These are phyloP conservation scores for Drosophila biarmipes DNA, from an alignment of 1,140 invertebrate genomes.

Conservation along the genomic window DNA sequence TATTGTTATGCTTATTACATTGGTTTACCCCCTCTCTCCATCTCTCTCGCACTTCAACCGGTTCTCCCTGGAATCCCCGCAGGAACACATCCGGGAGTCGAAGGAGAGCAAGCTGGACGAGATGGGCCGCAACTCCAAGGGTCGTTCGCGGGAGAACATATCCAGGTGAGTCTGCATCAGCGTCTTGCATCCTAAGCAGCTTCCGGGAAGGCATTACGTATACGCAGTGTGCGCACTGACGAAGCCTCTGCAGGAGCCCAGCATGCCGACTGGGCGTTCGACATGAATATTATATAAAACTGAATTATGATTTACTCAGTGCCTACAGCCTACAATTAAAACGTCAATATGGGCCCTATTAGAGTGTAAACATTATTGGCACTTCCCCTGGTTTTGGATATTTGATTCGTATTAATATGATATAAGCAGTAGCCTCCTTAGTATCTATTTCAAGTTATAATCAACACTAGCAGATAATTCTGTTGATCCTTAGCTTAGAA, in stretches of 20 bases:
- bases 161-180: slow-evolving; percentile 67
- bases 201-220: slow-evolving; percentile 5
- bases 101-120: slow-evolving; percentile 90
- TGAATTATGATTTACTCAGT: no score
- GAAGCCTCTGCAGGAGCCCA: neutral
- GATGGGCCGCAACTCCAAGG: slow-evolving; percentile 86
- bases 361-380: no score
- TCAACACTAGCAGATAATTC: no score
- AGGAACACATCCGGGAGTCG: slow-evolving; percentile 93
- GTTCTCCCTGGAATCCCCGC: slow-evolving; percentile 33
- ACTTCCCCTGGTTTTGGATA: no score
- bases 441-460: no score
- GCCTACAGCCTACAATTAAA: no score
- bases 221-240: slow-evolving; percentile 19
- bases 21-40: neutral
- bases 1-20: slow-evolving; percentile 68
- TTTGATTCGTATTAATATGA: no score
- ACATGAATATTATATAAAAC: no score
- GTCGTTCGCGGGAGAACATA: slow-evolving; percentile 81
- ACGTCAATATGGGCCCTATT: no score
- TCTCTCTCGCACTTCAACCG: slow-evolving; percentile 5
- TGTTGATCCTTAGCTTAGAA: no score
- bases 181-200: no score
- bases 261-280: neutral
- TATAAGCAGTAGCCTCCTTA: no score